phyloP scores from a whole-genome alignment of 2,888 invertebrate genomes.

The Sminthurides aquaticus region DNA sequence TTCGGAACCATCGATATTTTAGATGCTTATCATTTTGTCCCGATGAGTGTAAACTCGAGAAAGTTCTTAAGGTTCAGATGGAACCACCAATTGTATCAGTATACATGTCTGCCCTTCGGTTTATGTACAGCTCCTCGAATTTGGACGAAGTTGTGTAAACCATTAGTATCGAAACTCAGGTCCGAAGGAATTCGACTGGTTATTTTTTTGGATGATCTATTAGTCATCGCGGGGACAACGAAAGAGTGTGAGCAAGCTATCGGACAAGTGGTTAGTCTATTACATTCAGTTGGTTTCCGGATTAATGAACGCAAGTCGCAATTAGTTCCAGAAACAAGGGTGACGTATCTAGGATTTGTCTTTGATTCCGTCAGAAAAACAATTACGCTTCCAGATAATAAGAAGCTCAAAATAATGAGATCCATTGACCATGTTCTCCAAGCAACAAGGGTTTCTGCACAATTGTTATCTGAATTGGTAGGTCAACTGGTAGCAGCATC shows the following conservation, averaged over 20 bases:
- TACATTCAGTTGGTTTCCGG: slow-evolving; percentile 1
- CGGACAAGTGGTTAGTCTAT: not conserved
- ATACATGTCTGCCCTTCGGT: slow-evolving; percentile 22
- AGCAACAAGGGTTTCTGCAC: not conserved
- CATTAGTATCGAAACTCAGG: slow-evolving; percentile 16
- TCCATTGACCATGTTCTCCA: not conserved
- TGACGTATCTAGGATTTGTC: slow-evolving; percentile 16
- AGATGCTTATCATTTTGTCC: slow-evolving; percentile 24
- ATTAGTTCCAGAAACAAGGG: not conserved
- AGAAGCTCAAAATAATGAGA: not conserved
- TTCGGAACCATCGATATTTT: slow-evolving; percentile 21
- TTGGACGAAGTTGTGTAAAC: slow-evolving; percentile 24
- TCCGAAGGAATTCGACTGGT: slow-evolving; percentile 5
- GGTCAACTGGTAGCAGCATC: slow-evolving; percentile 10
- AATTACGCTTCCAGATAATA: not conserved
- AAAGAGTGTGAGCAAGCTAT: not conserved
- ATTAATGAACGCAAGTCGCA: slow-evolving; percentile 7
- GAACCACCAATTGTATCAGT: slow-evolving; percentile 13
- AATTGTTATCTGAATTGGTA: not conserved
- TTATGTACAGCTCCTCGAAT: slow-evolving; percentile 18
- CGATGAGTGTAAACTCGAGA: slow-evolving; percentile 6
- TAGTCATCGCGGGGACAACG: not conserved
- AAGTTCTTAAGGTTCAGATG: slow-evolving; percentile 24
- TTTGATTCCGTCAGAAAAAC: slow-evolving; percentile 4
- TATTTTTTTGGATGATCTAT: slow-evolving; percentile 24